phyloP scores from a whole-genome alignment of 2,113 vertebrate species.

The Porphyrio hochstetteri region DNA sequence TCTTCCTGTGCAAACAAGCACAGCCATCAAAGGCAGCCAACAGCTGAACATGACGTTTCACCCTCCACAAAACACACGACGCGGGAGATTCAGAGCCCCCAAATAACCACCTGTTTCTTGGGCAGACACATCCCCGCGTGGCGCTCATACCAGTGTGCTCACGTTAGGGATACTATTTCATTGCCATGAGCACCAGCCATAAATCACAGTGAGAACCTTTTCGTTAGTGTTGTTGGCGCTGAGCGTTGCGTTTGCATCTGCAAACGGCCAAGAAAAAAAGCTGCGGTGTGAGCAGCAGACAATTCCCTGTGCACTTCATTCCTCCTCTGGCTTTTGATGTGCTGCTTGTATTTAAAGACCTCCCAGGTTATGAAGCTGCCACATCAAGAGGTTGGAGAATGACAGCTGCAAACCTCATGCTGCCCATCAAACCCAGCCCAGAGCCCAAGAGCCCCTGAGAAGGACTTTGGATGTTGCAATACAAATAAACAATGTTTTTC shows the following conservation, averaged over 20 bases:
- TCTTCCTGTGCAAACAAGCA: neutral
- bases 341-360: constrained; percentile 8
- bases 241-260: neutral
- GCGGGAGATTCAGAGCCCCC: neutral
- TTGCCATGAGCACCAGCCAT: neutral
- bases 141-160: neutral
- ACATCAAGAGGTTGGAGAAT: neutral
- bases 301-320: neutral
- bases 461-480: neutral
- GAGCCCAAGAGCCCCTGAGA: neutral
- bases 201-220: constrained; percentile 41
- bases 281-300: neutral
- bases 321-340: constrained; percentile 16
- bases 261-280: neutral
- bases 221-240: neutral
- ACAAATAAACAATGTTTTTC: neutral
- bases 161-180: neutral
- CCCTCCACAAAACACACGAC: neutral
- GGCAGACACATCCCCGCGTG: neutral
- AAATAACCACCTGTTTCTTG: constrained; percentile 53
- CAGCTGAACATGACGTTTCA: constrained; percentile 52
- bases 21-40: constrained; percentile 42
- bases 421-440: neutral
- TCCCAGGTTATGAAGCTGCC: constrained; percentile 1
- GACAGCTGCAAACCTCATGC: constrained; percentile 36